A percentile compares a stretch with the other conserved stretches of the same genome.
Conservation (phyloP, 2,113 vertebrate species). For the Epinephelus moara region DNA sequence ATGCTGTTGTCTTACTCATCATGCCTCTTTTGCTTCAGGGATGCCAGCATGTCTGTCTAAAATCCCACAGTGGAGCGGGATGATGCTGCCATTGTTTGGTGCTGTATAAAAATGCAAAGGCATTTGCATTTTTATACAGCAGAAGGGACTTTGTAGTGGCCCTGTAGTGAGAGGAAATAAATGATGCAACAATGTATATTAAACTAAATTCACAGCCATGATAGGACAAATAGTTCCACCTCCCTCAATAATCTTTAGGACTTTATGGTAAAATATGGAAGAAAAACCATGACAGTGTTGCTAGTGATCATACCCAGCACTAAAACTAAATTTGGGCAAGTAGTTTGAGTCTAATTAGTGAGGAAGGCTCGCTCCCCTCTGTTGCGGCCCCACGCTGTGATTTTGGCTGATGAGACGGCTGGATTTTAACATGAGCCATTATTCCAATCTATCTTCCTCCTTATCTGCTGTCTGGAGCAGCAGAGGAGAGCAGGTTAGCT, state of each 20-base stretch:
- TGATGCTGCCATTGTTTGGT: too few relatives aligned
- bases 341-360: slow-evolving; percentile 66
- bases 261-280: not conserved
- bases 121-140: too few relatives aligned
- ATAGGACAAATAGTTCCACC: too few relatives aligned
- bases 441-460: slow-evolving; percentile 70
- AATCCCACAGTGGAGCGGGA: too few relatives aligned
- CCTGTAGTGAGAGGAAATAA: too few relatives aligned
- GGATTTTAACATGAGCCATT: slow-evolving; percentile 55
- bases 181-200: too few relatives aligned
- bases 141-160: too few relatives aligned
- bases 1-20: too few relatives aligned
- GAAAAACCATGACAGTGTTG: not conserved
- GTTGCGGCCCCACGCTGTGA: slow-evolving; percentile 55
- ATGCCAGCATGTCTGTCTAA: too few relatives aligned
- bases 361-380: slow-evolving; percentile 56
- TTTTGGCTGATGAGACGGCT: slow-evolving; percentile 65
- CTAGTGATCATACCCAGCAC: slow-evolving; percentile 1
- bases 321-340: slow-evolving; percentile 49
- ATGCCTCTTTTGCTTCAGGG: too few relatives aligned
- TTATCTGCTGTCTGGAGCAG: slow-evolving; percentile 59
- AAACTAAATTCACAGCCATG: too few relatives aligned
- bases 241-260: not conserved
- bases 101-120: too few relatives aligned
- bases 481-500: slow-evolving; percentile 53